Percentiles rank a stretch among this genome's conserved stretches.
Conservation (phyloP, 2,888 invertebrate genomes). For the Camponotus fellah region DNA sequence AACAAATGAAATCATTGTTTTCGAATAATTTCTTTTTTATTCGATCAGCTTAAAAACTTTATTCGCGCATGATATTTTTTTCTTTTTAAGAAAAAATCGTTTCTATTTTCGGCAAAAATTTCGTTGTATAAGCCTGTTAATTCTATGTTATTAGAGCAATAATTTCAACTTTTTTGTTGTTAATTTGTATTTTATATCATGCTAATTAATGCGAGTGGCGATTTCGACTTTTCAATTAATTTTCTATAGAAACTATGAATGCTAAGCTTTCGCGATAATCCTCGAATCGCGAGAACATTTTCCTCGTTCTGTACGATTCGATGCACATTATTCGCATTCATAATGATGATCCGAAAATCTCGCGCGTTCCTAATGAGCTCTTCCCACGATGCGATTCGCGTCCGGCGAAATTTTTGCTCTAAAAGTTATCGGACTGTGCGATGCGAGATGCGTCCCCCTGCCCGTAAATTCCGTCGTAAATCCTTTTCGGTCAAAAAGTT, state of each 20-base stretch:
- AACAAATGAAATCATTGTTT: background rate
- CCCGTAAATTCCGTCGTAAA: conserved; percentile 45
- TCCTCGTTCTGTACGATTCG: background rate
- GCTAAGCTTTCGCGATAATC: conserved; percentile 44
- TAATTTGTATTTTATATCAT: conserved; percentile 18
- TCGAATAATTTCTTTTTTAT: background rate
- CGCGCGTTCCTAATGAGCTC: conserved; percentile 64
- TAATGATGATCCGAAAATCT: conserved; percentile 72
- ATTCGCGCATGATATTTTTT: background rate
- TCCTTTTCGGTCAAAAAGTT: conserved; percentile 49
- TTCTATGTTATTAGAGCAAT: background rate
- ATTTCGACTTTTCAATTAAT: conserved; percentile 48
- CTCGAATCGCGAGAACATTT: conserved; percentile 22
- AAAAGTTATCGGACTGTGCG: conserved; percentile 33
- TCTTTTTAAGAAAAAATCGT: background rate
- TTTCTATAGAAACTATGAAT: conserved; percentile 26
- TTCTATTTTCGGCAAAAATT: background rate
- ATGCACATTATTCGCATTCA: conserved; percentile 66
- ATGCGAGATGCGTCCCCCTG: conserved; percentile 31
- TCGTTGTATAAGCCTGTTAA: background rate
- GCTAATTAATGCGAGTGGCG: conserved; percentile 16
- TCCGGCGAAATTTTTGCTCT: conserved; percentile 15
- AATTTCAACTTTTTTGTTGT: conserved; percentile 11
- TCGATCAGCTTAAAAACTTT: background rate
- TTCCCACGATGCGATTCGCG: conserved; percentile 11